phyloP scores from a whole-genome alignment of 2,797 vertebrate species.

The Darevskia nairensis region DNA sequence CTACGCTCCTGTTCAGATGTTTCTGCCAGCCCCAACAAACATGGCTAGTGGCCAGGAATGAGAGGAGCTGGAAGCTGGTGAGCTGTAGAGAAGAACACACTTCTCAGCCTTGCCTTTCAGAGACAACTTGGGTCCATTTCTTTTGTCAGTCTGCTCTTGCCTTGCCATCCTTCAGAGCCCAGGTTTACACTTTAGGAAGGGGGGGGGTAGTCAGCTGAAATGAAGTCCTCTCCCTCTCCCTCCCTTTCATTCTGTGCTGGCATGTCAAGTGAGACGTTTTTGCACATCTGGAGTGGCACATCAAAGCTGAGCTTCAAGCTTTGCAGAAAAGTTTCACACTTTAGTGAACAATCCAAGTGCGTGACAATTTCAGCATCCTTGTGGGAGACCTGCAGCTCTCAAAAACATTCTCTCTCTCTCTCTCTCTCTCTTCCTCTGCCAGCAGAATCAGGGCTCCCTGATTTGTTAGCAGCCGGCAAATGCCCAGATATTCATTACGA shows the following conservation, averaged over 20 bases:
- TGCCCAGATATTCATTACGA: background rate
- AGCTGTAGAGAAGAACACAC: too few species aligned
- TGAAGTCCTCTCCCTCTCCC: background rate
- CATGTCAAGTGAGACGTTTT: accelerated
- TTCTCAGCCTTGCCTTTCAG: background rate
- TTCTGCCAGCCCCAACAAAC: too few species aligned
- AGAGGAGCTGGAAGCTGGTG: too few species aligned
- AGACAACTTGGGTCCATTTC: accelerated
- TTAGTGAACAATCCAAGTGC: background rate
- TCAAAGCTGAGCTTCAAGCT: background rate
- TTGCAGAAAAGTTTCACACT: background rate
- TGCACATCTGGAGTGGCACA: background rate
- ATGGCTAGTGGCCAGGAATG: too few species aligned
- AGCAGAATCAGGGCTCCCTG: background rate
- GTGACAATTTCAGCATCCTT: background rate
- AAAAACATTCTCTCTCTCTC: background rate
- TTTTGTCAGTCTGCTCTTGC: background rate
- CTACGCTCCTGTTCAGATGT: too few species aligned
- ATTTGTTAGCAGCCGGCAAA: background rate
- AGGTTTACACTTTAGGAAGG: background rate
- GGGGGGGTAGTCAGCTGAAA: background rate
- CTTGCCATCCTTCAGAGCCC: accelerated
- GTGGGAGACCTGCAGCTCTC: accelerated
- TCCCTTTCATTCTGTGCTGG: background rate
- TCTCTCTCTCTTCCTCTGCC: background rate